These are phyloP conservation scores for Perca fluviatilis DNA, from an alignment of 2,113 vertebrate species.

Conservation along the genomic window DNA sequence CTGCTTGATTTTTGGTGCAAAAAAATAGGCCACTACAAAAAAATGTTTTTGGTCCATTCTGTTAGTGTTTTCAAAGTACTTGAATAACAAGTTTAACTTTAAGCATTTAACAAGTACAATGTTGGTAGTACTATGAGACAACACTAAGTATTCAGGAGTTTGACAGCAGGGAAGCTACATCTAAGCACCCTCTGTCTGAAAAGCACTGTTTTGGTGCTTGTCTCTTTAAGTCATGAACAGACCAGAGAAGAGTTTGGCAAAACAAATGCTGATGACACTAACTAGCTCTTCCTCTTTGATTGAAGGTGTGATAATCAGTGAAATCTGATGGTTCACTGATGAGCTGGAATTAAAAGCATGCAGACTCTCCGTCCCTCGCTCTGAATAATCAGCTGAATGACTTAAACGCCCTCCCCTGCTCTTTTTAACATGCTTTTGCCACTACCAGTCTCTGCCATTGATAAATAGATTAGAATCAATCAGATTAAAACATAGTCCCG, in stretches of 20 bases:
- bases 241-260: background rate
- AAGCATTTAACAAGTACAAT: background rate
- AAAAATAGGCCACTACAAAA: background rate
- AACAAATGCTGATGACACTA: background rate
- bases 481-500: slow-evolving; percentile 65
- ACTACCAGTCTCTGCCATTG: slow-evolving; percentile 17
- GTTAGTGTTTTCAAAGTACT: background rate
- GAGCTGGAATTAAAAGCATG: background rate
- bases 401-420: slow-evolving; percentile 40
- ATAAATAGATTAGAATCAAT: slow-evolving; percentile 70
- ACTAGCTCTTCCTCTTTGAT: no score
- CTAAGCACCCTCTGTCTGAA: no score
- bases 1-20: background rate
- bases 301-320: background rate
- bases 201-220: no score
- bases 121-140: no score
- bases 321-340: background rate
- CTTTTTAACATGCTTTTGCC: slow-evolving; percentile 66
- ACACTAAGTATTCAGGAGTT: no score
- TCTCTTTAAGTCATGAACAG: no score
- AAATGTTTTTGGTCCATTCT: background rate
- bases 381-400: slow-evolving; percentile 43
- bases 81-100: background rate
- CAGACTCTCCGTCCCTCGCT: background rate
- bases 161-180: no score